Percentiles rank a stretch among this genome's conserved stretches.
These are phyloP conservation scores for Halesus radiatus DNA, from an alignment of 1,140 invertebrate species.

Conservation along the genomic window DNA sequence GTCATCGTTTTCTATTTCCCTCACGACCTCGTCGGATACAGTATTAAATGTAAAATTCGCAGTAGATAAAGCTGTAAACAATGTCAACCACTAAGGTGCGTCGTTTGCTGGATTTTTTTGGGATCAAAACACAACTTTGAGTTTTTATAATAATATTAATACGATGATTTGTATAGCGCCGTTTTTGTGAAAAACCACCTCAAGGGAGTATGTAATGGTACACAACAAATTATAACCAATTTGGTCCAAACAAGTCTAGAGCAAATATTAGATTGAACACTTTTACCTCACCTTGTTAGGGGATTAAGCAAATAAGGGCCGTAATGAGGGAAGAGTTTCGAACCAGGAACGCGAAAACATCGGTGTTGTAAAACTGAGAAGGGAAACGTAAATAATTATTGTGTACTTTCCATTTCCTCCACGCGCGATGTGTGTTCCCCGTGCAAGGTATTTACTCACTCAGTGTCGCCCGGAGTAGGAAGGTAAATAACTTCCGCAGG, in stretches of 20 bases:
- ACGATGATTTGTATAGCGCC: too few species aligned
- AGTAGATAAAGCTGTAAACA: too few species aligned
- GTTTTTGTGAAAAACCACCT: too few species aligned
- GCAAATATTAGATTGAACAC: not conserved
- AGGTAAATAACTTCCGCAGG: conserved; percentile 8
- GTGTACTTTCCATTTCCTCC: not conserved
- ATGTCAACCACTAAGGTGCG: too few species aligned
- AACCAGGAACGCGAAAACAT: not conserved
- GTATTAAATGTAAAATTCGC: too few species aligned
- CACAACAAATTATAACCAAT: too few species aligned
- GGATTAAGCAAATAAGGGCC: not conserved
- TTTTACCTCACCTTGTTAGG: not conserved
- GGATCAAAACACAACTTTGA: too few species aligned
- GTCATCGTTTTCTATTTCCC: too few species aligned
- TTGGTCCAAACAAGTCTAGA: not conserved
- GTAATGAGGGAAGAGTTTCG: not conserved
- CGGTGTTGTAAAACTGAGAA: not conserved
- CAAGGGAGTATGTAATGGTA: too few species aligned
- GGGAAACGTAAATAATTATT: not conserved
- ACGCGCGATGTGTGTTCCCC: not conserved
- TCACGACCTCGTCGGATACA: too few species aligned
- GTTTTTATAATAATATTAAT: too few species aligned
- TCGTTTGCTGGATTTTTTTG: too few species aligned
- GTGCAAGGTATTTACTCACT: not conserved
- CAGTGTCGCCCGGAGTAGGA: not conserved